Percentiles rank a stretch among this genome's conserved stretches.
Evolutionary conservation across 2,113 vertebrate genomes (phyloP).

Genomic region (Puntigrus tetrazona): DNA sequence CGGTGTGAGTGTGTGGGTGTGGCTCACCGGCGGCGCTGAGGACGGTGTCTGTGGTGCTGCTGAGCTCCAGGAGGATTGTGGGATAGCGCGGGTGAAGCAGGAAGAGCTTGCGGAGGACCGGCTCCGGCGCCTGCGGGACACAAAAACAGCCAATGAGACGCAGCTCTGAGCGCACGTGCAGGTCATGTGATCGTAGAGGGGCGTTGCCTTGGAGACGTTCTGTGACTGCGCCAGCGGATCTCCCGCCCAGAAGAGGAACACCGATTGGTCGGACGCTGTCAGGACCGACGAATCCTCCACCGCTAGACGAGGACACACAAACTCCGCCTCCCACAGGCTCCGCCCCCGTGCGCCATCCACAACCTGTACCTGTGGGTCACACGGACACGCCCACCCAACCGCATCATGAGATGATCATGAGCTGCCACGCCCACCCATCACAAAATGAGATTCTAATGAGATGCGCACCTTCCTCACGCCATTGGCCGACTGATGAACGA

Average conservation of each 20-base stretch:
- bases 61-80: conserved; percentile 85
- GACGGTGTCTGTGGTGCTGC: conserved; percentile 82
- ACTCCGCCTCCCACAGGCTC: conserved; percentile 80
- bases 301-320: conserved; percentile 79
- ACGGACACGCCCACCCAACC: background rate
- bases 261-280: conserved; percentile 84
- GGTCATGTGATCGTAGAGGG: background rate
- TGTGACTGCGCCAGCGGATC: conserved; percentile 69
- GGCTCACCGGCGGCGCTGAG: conserved; percentile 81
- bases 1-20: background rate
- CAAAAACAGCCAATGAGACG: background rate
- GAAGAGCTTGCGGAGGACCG: conserved; percentile 84
- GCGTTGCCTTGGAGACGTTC: conserved; percentile 68
- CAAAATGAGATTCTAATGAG: background rate
- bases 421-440: no score
- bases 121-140: conserved; percentile 59
- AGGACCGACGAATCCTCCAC: conserved; percentile 79
- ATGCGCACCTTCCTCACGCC: conserved; percentile 82
- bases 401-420: no score
- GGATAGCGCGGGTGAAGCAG: conserved; percentile 87
- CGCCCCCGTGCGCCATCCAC: conserved; percentile 81
- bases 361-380: conserved; percentile 77
- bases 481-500: conserved; percentile 82
- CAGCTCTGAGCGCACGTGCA: no score
- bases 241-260: conserved; percentile 95